Evolutionary conservation across 2,797 vertebrate genomes (phyloP).

Genomic region (Botia kubotai): DNA sequence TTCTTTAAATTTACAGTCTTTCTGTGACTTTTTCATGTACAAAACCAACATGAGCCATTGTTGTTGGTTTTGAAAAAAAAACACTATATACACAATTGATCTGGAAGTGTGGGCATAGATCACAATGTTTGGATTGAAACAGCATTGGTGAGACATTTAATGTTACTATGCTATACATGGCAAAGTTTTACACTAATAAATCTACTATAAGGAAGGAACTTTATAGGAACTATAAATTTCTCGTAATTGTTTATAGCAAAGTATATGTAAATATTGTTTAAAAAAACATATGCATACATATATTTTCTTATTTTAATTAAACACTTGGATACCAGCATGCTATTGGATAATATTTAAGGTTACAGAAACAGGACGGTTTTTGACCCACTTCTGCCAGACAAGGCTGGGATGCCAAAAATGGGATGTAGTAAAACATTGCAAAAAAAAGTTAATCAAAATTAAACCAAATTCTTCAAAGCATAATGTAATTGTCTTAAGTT

Average conservation of each 20-base stretch:
- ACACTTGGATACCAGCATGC: slow-evolving; percentile 35
- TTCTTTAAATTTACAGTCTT: too few species aligned
- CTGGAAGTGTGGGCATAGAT: background rate
- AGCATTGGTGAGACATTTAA: too few species aligned
- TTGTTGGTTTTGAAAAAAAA: background rate
- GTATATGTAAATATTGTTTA: slow-evolving; percentile 52
- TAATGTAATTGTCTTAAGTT: background rate
- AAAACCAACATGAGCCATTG: background rate
- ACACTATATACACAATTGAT: background rate
- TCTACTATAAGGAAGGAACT: too few species aligned
- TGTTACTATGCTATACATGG: too few species aligned
- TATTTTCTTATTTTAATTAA: slow-evolving; percentile 31
- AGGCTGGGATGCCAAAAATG: slow-evolving; percentile 10
- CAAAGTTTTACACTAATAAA: slow-evolving; percentile 21
- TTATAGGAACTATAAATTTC: slow-evolving; percentile 41
- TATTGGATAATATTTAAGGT: slow-evolving; percentile 17
- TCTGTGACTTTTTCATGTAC: too few species aligned
- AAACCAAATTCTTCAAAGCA: background rate
- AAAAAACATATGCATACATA: slow-evolving; percentile 44
- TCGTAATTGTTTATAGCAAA: slow-evolving; percentile 75
- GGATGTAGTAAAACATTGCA: background rate
- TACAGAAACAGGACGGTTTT: slow-evolving; percentile 22
- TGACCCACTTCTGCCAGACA: slow-evolving; percentile 18
- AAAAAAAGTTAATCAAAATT: background rate
- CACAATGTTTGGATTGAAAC: slow-evolving; percentile 9